phyloP scores from a whole-genome alignment of 2,888 invertebrate genomes.

The Chirona hameri region DNA sequence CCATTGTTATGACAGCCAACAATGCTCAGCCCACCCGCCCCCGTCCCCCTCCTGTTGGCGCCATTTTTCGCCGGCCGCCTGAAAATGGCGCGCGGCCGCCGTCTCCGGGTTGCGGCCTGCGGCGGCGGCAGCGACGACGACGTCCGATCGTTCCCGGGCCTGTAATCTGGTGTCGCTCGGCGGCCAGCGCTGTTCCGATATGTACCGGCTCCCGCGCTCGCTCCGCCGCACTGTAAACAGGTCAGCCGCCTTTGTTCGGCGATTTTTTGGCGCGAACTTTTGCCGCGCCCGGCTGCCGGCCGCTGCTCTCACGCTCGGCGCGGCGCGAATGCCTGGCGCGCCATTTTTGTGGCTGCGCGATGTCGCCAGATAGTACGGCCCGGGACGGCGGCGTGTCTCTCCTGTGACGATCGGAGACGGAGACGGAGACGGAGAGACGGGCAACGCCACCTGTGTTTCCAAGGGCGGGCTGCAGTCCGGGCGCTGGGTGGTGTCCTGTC shows the following conservation, averaged over 20 bases:
- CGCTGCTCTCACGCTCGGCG: neutral
- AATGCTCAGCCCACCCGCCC: neutral
- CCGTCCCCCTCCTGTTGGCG: neutral
- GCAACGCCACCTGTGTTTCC: too few relatives aligned
- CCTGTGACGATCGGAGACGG: too few relatives aligned
- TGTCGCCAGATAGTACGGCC: neutral
- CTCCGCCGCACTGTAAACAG: neutral
- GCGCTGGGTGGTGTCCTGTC: neutral
- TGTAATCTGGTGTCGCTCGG: neutral
- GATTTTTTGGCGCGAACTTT: neutral
- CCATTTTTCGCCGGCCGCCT: too few relatives aligned
- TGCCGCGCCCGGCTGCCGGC: neutral
- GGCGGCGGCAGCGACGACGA: too few relatives aligned
- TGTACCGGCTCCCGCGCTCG: neutral
- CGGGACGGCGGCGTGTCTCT: neutral
- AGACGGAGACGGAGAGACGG: too few relatives aligned
- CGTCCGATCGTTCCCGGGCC: neutral
- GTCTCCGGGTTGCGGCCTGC: too few relatives aligned
- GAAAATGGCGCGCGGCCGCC: too few relatives aligned
- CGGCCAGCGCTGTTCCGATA: neutral
- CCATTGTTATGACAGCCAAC: slow-evolving; percentile 2
- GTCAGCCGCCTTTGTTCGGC: neutral
- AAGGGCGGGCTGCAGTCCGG: too few relatives aligned
- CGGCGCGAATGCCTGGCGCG: slow-evolving; percentile 4
- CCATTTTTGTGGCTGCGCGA: neutral